phyloP scores from a whole-genome alignment of 2,888 invertebrate species.

The Torymus auratus region DNA sequence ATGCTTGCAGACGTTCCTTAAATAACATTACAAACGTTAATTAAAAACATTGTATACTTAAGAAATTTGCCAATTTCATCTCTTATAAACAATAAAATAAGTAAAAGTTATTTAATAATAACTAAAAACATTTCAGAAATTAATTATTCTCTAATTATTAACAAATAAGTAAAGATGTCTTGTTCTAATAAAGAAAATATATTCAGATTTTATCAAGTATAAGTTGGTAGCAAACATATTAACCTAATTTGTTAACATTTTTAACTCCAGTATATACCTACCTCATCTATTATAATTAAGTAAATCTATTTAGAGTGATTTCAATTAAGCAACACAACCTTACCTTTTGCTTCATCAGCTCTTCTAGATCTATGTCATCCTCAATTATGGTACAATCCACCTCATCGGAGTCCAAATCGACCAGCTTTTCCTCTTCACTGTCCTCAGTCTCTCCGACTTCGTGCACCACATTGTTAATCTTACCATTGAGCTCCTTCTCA shows the following conservation, averaged over 20 bases:
- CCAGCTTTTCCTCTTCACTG: slow-evolving; percentile 74
- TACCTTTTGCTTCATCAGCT: slow-evolving; percentile 93
- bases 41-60: too few relatives aligned
- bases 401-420: slow-evolving; percentile 78
- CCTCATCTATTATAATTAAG: too few relatives aligned
- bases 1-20: slow-evolving; percentile 83
- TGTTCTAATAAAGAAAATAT: too few relatives aligned
- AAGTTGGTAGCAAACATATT: slow-evolving; percentile 3
- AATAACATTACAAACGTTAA: slow-evolving; percentile 28
- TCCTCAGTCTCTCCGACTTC: slow-evolving; percentile 73
- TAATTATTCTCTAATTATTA: too few relatives aligned
- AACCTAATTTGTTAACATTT: too few relatives aligned
- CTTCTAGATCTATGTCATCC: slow-evolving; percentile 91
- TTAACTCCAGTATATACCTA: too few relatives aligned
- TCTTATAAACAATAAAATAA: too few relatives aligned
- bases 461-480: slow-evolving; percentile 67
- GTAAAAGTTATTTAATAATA: too few relatives aligned
- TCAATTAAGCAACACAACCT: not conserved
- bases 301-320: not conserved
- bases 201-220: not conserved
- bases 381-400: slow-evolving; percentile 85
- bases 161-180: too few relatives aligned
- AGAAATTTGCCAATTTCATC: too few relatives aligned
- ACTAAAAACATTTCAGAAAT: too few relatives aligned
- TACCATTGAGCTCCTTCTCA: slow-evolving; percentile 71